Base-by-base conservation (phyloP, 1,140 invertebrate species). In the Leptopilina boulardi region DNA sequence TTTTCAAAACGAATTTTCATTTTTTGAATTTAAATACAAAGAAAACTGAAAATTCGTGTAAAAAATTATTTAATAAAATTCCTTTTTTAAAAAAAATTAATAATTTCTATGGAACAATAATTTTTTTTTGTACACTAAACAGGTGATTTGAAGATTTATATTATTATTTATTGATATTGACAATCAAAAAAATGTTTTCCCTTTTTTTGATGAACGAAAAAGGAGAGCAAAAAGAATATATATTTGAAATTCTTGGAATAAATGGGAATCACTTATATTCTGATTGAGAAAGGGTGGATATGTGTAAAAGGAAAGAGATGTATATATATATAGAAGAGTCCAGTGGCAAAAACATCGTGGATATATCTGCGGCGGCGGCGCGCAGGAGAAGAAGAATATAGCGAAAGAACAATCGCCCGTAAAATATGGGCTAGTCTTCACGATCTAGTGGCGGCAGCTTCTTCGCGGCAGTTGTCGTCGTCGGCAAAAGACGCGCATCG, bases 401-500 rank as follows among this genome's bases (percentile, higher is more conserved):
- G n/a, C 81, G 77, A 80, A 83, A 80, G 85, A 85, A 87, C 86
- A 87, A 87, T 86, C 85, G 86, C 44, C 83, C 77, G 82, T 86
- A 85, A 87, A 87, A 87, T 87, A 87, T 82, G 80, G 78, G 73
- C 80, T 75, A 76, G 79, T 82, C 80, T 81, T 73, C 78, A 82
- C 86, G 85, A 89, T 88, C 84, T 85, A 82, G 84, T 86, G 86
- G 88, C 84, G 82, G 83, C 84, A 81, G 83, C 84, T 84, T 84
- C 82, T 82, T 78, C 80, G 82, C 80, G 86, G 83, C 79, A 84
- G 83, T 81, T 80, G 86, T 85, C 85, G 83, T 81, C 77, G 83
- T 79, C 82, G n/a, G n/a, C n/a, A n/a, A 85, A 86, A 85, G 87
- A 87, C 83, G 86, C 83, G 86, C 86, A 88, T 87, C 88, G 89